Conservation (phyloP, 1,140 invertebrate genomes). For the Cherax quadricarinatus region DNA sequence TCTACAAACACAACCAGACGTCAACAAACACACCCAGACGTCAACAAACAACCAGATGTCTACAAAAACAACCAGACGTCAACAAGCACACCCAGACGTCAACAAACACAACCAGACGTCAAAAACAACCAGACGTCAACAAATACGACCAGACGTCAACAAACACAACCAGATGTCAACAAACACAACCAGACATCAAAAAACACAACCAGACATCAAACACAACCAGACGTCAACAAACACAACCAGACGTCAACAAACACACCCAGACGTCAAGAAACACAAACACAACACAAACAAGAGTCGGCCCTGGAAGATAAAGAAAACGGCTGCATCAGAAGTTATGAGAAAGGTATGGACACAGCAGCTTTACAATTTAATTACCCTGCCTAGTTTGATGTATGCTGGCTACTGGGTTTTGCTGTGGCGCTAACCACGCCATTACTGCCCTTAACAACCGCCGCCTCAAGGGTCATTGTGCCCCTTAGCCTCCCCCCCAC, state of each 20-base stretch:
- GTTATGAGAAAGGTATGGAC: constrained; percentile 21
- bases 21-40: too few species aligned
- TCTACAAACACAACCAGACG: too few species aligned
- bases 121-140: neutral
- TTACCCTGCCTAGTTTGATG: constrained; percentile 35
- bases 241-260: too few species aligned
- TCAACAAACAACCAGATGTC: too few species aligned
- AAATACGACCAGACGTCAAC: too few species aligned
- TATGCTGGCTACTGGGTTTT: constrained; percentile 33
- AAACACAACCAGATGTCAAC: too few species aligned
- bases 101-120: neutral
- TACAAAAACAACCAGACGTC: neutral
- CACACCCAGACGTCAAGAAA: neutral
- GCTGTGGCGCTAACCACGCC: neutral
- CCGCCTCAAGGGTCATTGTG: neutral
- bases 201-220: too few species aligned
- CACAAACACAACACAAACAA: neutral
- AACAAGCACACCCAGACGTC: neutral
- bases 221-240: too few species aligned
- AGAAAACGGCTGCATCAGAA: neutral
- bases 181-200: too few species aligned
- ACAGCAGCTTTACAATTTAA: constrained; percentile 38
- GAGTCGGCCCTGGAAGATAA: neutral
- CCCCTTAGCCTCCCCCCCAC: neutral
- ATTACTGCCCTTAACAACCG: neutral